Evolutionary conservation across 2,113 vertebrate species (phyloP).

Genomic region (Arothron firmamentum): DNA sequence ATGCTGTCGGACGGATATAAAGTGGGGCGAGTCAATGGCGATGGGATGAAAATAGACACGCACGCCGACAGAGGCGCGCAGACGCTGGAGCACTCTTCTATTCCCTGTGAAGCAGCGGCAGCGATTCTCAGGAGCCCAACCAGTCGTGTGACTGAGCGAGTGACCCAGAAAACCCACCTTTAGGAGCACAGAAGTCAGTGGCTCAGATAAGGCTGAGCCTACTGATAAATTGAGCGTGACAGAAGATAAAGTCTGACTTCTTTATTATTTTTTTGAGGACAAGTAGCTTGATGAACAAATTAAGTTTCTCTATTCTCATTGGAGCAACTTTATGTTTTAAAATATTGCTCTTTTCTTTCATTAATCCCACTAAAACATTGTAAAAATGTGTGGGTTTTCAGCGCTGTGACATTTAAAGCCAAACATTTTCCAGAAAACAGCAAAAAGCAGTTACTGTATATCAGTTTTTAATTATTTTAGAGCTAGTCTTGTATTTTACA

Average conservation of each 20-base stretch:
- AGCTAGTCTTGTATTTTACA: too few relatives aligned
- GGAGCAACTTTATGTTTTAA: not conserved
- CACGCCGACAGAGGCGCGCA: constrained; percentile 2
- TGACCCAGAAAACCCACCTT: constrained; percentile 39
- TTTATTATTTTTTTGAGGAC: too few relatives aligned
- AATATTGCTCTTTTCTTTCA: not conserved
- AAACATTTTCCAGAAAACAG: not conserved
- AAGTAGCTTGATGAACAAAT: too few relatives aligned
- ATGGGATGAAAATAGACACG: constrained; percentile 45
- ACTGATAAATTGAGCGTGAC: not conserved
- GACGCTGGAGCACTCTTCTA: constrained; percentile 11
- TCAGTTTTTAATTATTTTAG: too few relatives aligned
- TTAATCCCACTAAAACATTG: not conserved
- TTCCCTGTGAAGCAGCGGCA: constrained; percentile 44
- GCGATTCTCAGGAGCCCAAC: constrained; percentile 25
- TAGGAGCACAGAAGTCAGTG: constrained; percentile 17
- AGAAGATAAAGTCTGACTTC: constrained; percentile 4
- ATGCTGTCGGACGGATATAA: constrained; percentile 45
- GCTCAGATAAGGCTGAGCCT: constrained; percentile 17
- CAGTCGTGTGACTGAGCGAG: constrained; percentile 36
- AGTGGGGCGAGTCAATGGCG: constrained; percentile 43
- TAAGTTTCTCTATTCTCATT: not conserved
- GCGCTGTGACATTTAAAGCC: not conserved
- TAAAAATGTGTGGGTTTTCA: not conserved
- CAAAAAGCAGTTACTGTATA: too few relatives aligned